Evolutionary conservation across 2,113 vertebrate genomes (phyloP).

Genomic region (Bubo bubo): DNA sequence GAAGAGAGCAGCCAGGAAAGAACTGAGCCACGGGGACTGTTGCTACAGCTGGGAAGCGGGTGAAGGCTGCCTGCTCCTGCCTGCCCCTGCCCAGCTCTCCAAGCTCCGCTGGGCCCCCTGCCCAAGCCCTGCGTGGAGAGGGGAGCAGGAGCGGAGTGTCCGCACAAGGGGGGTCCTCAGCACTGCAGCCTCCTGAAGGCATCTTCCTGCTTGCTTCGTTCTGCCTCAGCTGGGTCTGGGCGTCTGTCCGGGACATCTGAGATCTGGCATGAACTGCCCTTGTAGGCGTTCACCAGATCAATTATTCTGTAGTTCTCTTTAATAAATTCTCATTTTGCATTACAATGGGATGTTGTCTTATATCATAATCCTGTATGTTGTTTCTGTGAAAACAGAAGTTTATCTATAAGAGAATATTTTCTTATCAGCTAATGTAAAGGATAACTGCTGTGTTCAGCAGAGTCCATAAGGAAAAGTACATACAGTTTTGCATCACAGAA

Average conservation of each 20-base stretch:
- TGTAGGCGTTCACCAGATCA: neutral
- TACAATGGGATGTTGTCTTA: neutral
- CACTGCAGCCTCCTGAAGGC: neutral
- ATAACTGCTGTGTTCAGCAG: neutral
- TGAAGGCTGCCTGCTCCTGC: neutral
- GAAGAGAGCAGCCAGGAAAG: neutral
- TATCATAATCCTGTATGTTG: neutral
- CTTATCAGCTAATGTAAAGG: neutral
- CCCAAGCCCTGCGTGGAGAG: fast-evolving
- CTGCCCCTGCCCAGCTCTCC: neutral
- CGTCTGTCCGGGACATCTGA: neutral
- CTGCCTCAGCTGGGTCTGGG: neutral
- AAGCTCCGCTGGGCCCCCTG: neutral
- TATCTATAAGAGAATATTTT: neutral
- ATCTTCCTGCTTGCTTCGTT: neutral
- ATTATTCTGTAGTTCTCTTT: neutral
- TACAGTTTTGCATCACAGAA: fast-evolving
- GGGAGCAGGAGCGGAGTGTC: neutral
- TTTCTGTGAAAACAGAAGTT: neutral
- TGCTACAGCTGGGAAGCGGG: neutral
- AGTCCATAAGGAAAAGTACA: fast-evolving
- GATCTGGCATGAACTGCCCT: neutral
- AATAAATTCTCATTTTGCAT: neutral
- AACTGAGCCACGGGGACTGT: neutral
- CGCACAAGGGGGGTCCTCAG: neutral